phyloP scores from a whole-genome alignment of 2,888 invertebrate genomes.

The Lasioglossum vierecki region DNA sequence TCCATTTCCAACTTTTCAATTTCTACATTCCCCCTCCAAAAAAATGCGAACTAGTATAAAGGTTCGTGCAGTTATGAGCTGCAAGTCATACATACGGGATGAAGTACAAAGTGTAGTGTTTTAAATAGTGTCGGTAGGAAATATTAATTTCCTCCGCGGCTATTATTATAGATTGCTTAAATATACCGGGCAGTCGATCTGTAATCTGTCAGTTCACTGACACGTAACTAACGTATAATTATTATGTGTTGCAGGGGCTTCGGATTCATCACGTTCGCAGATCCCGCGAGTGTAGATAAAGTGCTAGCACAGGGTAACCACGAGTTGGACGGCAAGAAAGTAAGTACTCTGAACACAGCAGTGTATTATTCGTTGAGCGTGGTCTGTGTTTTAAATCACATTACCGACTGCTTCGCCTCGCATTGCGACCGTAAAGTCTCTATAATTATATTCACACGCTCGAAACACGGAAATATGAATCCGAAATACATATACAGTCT shows the following conservation, averaged over 20 bases:
- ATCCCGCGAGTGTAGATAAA: conserved; percentile 99
- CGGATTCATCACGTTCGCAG: conserved; percentile 99
- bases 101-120: neutral
- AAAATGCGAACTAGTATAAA: neutral
- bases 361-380: neutral
- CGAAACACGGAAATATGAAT: neutral
- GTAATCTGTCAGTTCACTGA: neutral
- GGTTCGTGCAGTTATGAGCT: neutral
- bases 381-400: conserved; percentile 12
- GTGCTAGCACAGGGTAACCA: conserved; percentile 99
- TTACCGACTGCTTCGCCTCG: neutral
- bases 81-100: neutral
- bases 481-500: neutral
- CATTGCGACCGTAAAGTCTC: neutral
- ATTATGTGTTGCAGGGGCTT: conserved; percentile 93
- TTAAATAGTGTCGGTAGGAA: neutral
- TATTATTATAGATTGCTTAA: neutral
- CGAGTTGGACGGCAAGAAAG: conserved; percentile 99
- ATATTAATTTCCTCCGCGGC: neutral
- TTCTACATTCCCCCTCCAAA: too few species aligned
- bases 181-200: neutral
- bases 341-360: conserved; percentile 85
- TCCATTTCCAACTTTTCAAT: neutral
- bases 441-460: neutral
- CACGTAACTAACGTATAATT: conserved; percentile 16